These are phyloP conservation scores for Thamnophis sirtalis DNA, from an alignment of 2,113 vertebrate genomes.

Conservation along the genomic window DNA sequence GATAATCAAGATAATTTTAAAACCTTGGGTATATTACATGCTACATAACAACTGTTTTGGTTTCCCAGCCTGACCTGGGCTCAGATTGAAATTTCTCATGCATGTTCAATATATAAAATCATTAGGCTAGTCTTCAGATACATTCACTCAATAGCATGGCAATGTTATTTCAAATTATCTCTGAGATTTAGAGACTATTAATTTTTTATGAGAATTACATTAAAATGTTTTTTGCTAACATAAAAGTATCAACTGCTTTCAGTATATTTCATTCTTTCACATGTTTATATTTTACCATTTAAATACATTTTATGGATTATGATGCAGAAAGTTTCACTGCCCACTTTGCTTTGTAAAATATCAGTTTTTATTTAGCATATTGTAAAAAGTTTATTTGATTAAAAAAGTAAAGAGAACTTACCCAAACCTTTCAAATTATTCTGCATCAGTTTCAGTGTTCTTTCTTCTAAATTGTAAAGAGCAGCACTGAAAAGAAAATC, in stretches of 20 bases:
- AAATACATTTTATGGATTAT: background rate
- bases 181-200: background rate
- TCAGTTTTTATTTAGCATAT: background rate
- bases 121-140: background rate
- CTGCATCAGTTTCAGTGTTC: background rate
- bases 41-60: background rate
- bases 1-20: background rate
- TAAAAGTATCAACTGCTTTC: background rate
- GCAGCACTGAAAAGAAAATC: background rate
- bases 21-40: background rate
- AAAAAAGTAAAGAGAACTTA: background rate
- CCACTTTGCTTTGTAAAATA: background rate
- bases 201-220: background rate
- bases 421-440: background rate
- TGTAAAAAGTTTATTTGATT: background rate
- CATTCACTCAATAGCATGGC: background rate
- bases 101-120: background rate
- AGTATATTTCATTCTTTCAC: background rate
- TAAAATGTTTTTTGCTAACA: background rate
- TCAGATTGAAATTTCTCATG: background rate
- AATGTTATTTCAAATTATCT: background rate
- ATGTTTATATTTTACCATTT: background rate
- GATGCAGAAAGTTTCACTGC: background rate
- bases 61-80: background rate
- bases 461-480: background rate